Percentiles rank a stretch among this genome's conserved stretches.
Conservation (phyloP, 2,113 vertebrate genomes). For the Rhinolophus sinicus region DNA sequence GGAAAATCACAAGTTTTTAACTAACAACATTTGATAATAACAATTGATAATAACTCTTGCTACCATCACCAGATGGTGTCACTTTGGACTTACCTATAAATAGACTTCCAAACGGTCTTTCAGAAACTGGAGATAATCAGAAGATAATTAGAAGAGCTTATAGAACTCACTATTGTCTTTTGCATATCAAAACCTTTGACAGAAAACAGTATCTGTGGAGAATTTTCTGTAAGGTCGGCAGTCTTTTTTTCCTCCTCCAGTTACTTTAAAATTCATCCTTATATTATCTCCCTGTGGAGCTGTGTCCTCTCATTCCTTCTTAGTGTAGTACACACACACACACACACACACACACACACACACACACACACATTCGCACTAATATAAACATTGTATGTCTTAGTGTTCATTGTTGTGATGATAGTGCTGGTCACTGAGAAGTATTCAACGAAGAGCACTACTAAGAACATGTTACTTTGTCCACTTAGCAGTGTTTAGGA, state of each 20-base stretch:
- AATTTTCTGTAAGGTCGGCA: not conserved
- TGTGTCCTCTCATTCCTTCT: not conserved
- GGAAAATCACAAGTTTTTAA: not conserved
- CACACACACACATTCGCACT: not conserved
- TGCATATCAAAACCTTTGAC: not conserved
- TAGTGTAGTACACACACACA: not conserved
- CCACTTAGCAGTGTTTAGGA: not conserved
- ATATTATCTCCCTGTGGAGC: not conserved
- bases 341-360: not conserved
- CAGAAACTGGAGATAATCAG: not conserved
- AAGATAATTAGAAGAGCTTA: not conserved
- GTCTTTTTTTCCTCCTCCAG: not conserved
- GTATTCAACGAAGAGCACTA: not conserved
- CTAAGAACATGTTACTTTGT: not conserved
- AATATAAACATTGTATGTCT: not conserved
- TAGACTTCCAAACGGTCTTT: not conserved
- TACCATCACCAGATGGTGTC: not conserved
- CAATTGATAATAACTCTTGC: not conserved
- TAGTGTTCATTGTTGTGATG: not conserved
- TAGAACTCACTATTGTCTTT: not conserved
- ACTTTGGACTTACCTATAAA: not conserved
- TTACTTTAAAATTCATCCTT: not conserved
- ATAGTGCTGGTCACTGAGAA: not conserved
- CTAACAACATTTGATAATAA: not conserved
- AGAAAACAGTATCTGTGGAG: not conserved